A percentile compares a stretch with the other conserved stretches of the same genome.
Evolutionary conservation across 2,888 invertebrate genomes (phyloP).

Genomic region (Thecocarcelia acutangulata): DNA sequence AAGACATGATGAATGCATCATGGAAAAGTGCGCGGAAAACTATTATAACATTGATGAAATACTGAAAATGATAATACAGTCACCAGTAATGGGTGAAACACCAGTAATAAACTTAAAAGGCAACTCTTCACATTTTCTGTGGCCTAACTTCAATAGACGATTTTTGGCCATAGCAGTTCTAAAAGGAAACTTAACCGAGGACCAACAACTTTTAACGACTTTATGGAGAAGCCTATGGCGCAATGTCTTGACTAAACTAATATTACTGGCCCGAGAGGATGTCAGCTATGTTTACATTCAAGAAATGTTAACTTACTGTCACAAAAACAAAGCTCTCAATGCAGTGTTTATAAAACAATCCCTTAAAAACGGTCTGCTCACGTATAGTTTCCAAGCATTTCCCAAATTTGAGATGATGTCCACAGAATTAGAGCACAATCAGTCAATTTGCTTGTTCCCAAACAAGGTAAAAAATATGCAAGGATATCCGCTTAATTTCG

Average conservation of each 20-base stretch:
- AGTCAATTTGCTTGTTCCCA: constrained; percentile 27
- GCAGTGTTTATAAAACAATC: too few species aligned
- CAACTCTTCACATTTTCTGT: neutral
- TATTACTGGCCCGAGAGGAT: constrained; percentile 10
- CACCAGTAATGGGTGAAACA: neutral
- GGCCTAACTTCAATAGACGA: too few species aligned
- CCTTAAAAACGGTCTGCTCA: too few species aligned
- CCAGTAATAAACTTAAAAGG: constrained; percentile 27
- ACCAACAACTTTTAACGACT: too few species aligned
- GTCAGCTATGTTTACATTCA: constrained; percentile 1
- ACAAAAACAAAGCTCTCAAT: constrained; percentile 32
- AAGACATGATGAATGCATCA: too few species aligned
- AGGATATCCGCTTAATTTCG: constrained; percentile 45
- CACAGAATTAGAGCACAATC: neutral
- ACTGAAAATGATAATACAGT: constrained; percentile 8
- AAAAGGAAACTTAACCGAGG: too few species aligned
- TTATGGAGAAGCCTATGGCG: too few species aligned
- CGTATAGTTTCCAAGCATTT: too few species aligned
- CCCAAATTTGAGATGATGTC: neutral
- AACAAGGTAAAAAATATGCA: constrained; percentile 62
- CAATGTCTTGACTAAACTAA: neutral
- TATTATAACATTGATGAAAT: neutral
- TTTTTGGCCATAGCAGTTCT: too few species aligned
- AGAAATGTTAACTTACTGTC: constrained; percentile 34
- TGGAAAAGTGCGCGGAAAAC: too few species aligned